phyloP scores from a whole-genome alignment of 2,113 vertebrate genomes.

The Sinocyclocheilus anophthalmus region DNA sequence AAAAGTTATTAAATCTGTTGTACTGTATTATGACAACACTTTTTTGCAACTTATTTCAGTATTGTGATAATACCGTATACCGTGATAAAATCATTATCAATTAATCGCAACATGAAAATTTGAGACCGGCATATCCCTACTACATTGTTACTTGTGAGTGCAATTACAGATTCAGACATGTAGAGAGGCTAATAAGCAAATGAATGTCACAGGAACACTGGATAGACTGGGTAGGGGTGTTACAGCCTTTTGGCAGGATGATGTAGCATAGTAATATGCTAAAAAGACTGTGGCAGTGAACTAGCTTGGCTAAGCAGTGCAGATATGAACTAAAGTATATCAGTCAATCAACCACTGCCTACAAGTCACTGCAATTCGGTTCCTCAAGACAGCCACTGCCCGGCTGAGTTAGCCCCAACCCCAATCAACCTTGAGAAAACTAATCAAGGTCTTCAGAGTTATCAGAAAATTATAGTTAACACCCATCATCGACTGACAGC shows the following conservation, averaged over 20 bases:
- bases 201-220: neutral
- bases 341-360: neutral
- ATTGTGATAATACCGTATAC: no score
- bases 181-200: neutral
- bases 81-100: no score
- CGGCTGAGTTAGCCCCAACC: neutral
- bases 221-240: neutral
- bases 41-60: no score
- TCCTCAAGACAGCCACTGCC: neutral
- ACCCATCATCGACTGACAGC: no score
- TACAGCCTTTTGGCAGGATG: conserved; percentile 10
- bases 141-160: neutral
- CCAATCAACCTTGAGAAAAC: neutral
- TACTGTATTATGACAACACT: no score
- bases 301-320: conserved; percentile 11
- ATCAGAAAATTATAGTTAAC: neutral
- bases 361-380: neutral
- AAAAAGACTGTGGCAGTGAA: neutral
- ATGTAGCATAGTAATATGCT: neutral
- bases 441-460: neutral
- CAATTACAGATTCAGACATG: conserved; percentile 19
- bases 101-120: no score
- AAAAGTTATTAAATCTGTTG: no score
- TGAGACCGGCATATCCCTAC: neutral
- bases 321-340: neutral